Conservation (phyloP, 2,888 invertebrate genomes). For the Volucella bombylans region DNA sequence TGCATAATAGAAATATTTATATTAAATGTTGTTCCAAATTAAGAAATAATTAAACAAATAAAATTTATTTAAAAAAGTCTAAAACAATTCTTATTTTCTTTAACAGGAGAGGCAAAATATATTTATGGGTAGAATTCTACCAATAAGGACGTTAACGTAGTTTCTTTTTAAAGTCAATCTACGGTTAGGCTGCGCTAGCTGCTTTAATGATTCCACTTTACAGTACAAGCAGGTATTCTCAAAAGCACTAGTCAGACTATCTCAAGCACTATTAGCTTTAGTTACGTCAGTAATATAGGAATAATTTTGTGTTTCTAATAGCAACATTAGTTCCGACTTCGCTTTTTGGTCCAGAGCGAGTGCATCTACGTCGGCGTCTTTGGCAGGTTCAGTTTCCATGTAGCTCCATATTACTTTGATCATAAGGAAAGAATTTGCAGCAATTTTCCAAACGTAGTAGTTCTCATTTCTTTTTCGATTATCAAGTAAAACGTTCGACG, state of each 20-base stretch:
- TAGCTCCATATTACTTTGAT: conserved; percentile 60
- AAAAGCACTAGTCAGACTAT: conserved; percentile 60
- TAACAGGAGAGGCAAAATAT: too few species aligned
- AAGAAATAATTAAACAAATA: too few species aligned
- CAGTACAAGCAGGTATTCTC: conserved; percentile 67
- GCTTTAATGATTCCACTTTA: conserved; percentile 67
- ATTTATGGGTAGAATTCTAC: too few species aligned
- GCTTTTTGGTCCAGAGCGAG: conserved; percentile 48
- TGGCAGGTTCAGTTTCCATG: conserved; percentile 13
- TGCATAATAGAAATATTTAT: too few species aligned
- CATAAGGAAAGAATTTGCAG: conserved; percentile 61
- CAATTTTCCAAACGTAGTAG: conserved; percentile 77
- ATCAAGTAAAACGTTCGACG: conserved; percentile 21
- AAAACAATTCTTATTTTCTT: too few species aligned
- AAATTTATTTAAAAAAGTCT: too few species aligned
- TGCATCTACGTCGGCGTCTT: neutral
- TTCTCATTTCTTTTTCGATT: conserved; percentile 66
- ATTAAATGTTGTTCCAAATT: too few species aligned
- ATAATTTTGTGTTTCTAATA: conserved; percentile 70
- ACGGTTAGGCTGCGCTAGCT: conserved; percentile 43
- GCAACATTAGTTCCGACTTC: conserved; percentile 69
- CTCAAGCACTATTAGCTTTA: conserved; percentile 73
- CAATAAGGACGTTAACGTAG: too few species aligned
- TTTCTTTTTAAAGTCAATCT: too few species aligned
- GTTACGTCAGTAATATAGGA: conserved; percentile 66